A percentile compares a stretch with the other conserved stretches of the same genome.
phyloP scores from a whole-genome alignment of 2,797 vertebrate genomes.

The Callimico goeldii region DNA sequence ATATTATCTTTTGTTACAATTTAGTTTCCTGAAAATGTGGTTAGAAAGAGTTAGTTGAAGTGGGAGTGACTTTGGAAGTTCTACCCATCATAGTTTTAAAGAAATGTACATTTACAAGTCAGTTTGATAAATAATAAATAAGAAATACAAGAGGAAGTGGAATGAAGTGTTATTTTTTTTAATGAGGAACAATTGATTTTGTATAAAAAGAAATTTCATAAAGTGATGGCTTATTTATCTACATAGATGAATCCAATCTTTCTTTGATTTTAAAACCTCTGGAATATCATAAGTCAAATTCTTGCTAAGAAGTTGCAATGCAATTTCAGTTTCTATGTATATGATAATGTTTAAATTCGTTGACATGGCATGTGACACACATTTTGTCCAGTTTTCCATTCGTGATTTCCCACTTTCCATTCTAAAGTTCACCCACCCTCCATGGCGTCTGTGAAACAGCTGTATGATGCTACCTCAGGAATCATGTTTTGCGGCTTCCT shows the following conservation, averaged over 20 bases:
- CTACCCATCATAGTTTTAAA: not conserved
- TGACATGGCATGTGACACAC: not conserved
- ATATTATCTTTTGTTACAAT: not conserved
- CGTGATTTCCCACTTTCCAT: not conserved
- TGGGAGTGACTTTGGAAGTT: not conserved
- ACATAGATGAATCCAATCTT: not conserved
- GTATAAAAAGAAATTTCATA: not conserved
- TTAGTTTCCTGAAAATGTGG: not conserved
- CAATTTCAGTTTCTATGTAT: not conserved
- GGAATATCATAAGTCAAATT: not conserved
- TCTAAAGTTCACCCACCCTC: not conserved
- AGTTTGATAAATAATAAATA: not conserved
- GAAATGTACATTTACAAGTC: not conserved
- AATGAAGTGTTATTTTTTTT: not conserved
- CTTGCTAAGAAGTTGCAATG: not conserved
- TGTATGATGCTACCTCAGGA: too few relatives aligned
- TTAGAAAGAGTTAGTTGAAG: not conserved
- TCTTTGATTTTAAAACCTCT: not conserved
- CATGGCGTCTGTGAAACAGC: not conserved
- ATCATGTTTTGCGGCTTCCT: not conserved
- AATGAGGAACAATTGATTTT: not conserved
- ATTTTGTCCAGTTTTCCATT: not conserved
- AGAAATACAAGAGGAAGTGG: not conserved
- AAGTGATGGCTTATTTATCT: not conserved
- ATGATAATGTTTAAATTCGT: not conserved